These are phyloP conservation scores for Cyphomyrmex costatus DNA, from an alignment of 1,140 invertebrate species.

Conservation along the genomic window DNA sequence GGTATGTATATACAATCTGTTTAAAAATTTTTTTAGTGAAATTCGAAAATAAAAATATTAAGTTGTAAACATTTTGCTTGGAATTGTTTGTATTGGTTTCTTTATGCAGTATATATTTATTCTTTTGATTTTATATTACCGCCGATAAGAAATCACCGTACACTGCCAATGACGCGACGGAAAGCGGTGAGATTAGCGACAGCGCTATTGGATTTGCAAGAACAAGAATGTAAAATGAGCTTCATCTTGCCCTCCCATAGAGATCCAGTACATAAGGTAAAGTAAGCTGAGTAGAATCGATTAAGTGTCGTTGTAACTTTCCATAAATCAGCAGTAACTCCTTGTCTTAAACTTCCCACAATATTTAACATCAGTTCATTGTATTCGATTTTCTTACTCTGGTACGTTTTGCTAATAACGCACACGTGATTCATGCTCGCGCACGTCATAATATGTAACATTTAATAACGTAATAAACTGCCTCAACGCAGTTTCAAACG, in stretches of 20 bases:
- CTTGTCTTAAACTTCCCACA: not conserved
- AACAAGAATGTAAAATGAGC: constrained; percentile 29
- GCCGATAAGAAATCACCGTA: not conserved
- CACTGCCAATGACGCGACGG: not conserved
- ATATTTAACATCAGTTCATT: not conserved
- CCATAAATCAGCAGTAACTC: not conserved
- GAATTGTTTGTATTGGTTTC: not conserved
- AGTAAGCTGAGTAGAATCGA: constrained; percentile 17
- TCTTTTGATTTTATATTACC: not conserved
- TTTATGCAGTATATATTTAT: not conserved
- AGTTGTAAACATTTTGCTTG: not conserved
- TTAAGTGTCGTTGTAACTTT: constrained; percentile 32
- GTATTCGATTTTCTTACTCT: not conserved
- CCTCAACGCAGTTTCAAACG: not conserved
- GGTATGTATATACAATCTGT: not conserved
- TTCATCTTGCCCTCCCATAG: not conserved
- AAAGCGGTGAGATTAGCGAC: constrained; percentile 19
- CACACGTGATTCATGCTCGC: not conserved
- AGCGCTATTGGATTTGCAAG: constrained; percentile 15
- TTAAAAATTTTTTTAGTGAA: not conserved
- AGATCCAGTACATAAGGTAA: constrained; percentile 5
- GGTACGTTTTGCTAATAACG: not conserved
- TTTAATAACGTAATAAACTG: not conserved
- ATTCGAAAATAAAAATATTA: not conserved
- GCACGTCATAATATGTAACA: not conserved